These are phyloP conservation scores for Schmidtea mediterranea DNA, from an alignment of 1,140 invertebrate genomes.

Conservation along the genomic window DNA sequence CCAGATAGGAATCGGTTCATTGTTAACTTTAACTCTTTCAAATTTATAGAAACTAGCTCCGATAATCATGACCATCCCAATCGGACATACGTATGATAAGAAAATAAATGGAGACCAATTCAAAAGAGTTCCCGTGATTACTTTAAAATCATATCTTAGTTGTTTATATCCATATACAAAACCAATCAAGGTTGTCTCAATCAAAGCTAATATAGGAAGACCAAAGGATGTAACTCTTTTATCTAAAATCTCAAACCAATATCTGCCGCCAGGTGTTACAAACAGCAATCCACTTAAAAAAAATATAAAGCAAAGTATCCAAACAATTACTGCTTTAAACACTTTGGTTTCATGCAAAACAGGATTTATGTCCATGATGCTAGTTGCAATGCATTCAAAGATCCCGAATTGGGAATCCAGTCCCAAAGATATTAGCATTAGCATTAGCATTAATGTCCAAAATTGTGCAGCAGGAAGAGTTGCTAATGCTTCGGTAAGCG, in stretches of 20 bases:
- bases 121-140: conserved; percentile 51
- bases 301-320: too few species aligned
- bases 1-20: too few species aligned
- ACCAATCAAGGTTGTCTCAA: conserved; percentile 74
- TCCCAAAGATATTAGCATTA: conserved; percentile 24
- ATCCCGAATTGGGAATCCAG: conserved; percentile 13
- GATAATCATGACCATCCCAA: too few species aligned
- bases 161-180: conserved; percentile 58
- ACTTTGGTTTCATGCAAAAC: neutral
- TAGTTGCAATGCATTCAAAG: neutral
- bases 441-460: conserved; percentile 54
- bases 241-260: conserved; percentile 77
- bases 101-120: conserved; percentile 10
- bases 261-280: conserved; percentile 38
- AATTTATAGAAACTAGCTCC: too few species aligned
- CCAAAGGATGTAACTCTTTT: conserved; percentile 80
- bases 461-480: conserved; percentile 45
- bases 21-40: too few species aligned
- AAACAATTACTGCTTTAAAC: too few species aligned
- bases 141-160: conserved; percentile 46
- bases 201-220: conserved; percentile 80
- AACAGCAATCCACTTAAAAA: neutral
- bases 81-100: too few species aligned
- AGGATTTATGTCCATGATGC: neutral
- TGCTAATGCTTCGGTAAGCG: conserved; percentile 53